A percentile compares a stretch with the other conserved stretches of the same genome.
Evolutionary conservation across 2,888 invertebrate genomes (phyloP).

Genomic region (Phyllotreta striolata): DNA sequence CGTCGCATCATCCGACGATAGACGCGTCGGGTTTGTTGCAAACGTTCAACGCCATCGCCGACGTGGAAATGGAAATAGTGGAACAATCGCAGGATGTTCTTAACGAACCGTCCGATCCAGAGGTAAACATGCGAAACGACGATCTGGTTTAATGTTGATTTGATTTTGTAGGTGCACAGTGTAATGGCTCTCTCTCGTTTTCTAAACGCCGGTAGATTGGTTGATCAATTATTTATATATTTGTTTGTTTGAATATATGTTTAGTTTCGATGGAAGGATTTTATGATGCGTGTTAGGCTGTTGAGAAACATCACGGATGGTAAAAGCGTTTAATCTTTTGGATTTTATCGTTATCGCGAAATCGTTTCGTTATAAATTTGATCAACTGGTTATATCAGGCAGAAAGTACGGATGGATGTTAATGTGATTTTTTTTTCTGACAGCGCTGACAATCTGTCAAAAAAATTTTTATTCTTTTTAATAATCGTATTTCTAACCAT

Average conservation of each 20-base stretch:
- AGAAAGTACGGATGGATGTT: constrained; percentile 16
- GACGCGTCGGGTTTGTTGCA: constrained; percentile 87
- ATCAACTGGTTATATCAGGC: constrained; percentile 14
- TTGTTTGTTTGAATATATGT: too few relatives aligned
- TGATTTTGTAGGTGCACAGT: constrained; percentile 28
- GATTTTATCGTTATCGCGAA: neutral
- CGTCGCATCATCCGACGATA: constrained; percentile 79
- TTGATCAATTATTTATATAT: constrained; percentile 23
- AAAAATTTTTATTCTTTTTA: constrained; percentile 35
- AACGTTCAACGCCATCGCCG: constrained; percentile 80
- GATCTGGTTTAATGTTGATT: constrained; percentile 22
- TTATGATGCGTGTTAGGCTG: too few relatives aligned
- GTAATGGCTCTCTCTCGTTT: constrained; percentile 11
- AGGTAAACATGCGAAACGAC: constrained; percentile 49
- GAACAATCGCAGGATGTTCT: constrained; percentile 62
- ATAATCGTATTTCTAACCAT: constrained; percentile 43
- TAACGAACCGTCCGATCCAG: constrained; percentile 39
- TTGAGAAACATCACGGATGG: too few relatives aligned
- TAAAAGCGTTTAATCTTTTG: neutral
- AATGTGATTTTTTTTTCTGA: constrained; percentile 43
- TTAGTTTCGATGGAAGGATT: too few relatives aligned
- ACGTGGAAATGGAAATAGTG: constrained; percentile 81
- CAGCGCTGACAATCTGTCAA: constrained; percentile 42
- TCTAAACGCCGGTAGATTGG: constrained; percentile 11
- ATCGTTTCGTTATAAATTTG: constrained; percentile 3